phyloP scores from a whole-genome alignment of 1,140 invertebrate species.

The Polypedilum vanderplanki region DNA sequence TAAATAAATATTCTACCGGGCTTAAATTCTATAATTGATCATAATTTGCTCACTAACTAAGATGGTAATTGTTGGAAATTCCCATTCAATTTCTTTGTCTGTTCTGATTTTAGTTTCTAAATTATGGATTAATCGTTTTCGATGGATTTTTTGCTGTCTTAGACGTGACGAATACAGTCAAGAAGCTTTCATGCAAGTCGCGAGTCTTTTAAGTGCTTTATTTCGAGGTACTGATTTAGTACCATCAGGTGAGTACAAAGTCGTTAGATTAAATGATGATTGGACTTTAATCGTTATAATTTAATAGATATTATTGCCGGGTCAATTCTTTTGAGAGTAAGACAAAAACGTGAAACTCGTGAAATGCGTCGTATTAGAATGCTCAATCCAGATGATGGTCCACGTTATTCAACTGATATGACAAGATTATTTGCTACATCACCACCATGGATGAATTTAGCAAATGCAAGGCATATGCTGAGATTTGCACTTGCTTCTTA shows the following conservation, averaged over 20 bases:
- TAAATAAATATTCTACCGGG: slow-evolving; percentile 37
- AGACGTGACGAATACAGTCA: slow-evolving; percentile 68
- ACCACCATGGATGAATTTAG: slow-evolving; percentile 72
- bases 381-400: slow-evolving; percentile 53
- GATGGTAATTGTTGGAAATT: too few species aligned
- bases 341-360: slow-evolving; percentile 62
- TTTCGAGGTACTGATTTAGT: slow-evolving; percentile 81
- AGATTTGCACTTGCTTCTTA: slow-evolving; percentile 76
- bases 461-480: slow-evolving; percentile 66
- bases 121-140: slow-evolving; percentile 63
- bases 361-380: slow-evolving; percentile 62
- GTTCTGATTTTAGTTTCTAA: slow-evolving; percentile 49
- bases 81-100: slow-evolving; percentile 32
- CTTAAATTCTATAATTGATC: too few species aligned
- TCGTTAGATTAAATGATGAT: not conserved
- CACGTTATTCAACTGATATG: slow-evolving; percentile 55
- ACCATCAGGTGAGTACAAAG: slow-evolving; percentile 53
- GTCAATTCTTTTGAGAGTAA: slow-evolving; percentile 66
- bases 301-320: slow-evolving; percentile 66
- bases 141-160: slow-evolving; percentile 73
- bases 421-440: slow-evolving; percentile 53
- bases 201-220: slow-evolving; percentile 66
- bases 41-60: too few species aligned
- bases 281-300: not conserved
- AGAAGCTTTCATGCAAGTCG: slow-evolving; percentile 77